Percentiles rank a stretch among this genome's conserved stretches.
Evolutionary conservation across 2,113 vertebrate species (phyloP).

Genomic region (Zosterops borbonicus): DNA sequence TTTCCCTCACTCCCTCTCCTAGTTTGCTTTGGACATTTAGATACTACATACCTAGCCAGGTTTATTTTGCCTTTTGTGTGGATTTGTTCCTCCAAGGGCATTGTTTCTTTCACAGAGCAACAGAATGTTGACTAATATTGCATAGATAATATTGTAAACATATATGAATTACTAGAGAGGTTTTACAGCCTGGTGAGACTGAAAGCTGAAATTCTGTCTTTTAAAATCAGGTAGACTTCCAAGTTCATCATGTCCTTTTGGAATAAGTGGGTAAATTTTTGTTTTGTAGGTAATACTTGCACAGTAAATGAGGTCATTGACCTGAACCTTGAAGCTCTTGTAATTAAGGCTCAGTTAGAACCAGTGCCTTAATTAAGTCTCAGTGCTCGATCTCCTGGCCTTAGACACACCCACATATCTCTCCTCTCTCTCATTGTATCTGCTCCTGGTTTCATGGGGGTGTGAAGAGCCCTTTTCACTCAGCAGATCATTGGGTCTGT

Average conservation of each 20-base stretch:
- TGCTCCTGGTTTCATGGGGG: background rate
- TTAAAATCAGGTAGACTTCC: background rate
- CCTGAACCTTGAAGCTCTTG: background rate
- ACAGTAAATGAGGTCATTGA: background rate
- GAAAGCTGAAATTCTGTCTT: background rate
- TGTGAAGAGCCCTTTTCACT: background rate
- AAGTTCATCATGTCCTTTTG: background rate
- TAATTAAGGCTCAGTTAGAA: background rate
- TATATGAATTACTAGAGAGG: background rate
- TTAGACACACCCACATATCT: background rate
- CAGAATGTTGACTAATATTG: background rate
- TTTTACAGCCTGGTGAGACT: background rate
- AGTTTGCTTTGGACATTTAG: background rate
- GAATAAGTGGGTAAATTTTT: background rate
- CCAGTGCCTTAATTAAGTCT: background rate
- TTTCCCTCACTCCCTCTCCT: background rate
- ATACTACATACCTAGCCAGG: background rate
- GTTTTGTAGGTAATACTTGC: background rate
- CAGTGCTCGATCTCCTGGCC: background rate
- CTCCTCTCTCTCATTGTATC: background rate
- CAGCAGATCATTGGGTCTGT: background rate
- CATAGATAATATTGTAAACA: background rate
- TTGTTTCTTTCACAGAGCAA: background rate
- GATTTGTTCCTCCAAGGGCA: background rate
- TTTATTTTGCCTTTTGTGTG: background rate